phyloP scores from a whole-genome alignment of 2,113 vertebrate species.

The Athene cunicularia region DNA sequence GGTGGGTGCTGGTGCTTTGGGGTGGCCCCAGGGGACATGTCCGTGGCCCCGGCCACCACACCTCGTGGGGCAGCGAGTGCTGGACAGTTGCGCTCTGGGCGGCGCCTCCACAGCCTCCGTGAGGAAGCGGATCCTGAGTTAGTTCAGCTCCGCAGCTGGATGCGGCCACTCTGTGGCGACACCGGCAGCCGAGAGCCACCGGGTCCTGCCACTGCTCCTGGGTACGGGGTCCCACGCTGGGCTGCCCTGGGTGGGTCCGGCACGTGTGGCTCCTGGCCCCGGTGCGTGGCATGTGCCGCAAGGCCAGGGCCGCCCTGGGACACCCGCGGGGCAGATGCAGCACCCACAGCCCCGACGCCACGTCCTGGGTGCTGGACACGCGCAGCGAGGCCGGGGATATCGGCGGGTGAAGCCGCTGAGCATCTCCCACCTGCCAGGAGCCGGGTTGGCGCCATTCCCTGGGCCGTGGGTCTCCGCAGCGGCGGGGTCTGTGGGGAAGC shows the following conservation, averaged over 20 bases:
- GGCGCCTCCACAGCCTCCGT: background rate
- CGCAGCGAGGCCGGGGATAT: accelerated
- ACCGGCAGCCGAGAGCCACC: accelerated
- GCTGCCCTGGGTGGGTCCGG: background rate
- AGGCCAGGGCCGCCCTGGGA: background rate
- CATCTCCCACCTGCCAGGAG: accelerated
- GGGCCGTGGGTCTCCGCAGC: background rate
- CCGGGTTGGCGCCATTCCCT: accelerated
- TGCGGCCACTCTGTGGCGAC: accelerated
- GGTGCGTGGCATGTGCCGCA: accelerated
- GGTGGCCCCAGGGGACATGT: background rate
- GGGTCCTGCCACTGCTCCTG: background rate
- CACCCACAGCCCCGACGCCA: accelerated
- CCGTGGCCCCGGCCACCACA: background rate
- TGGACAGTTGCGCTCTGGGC: background rate
- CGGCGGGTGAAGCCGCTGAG: background rate
- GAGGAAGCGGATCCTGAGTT: background rate
- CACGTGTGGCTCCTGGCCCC: accelerated
- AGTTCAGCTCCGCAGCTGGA: background rate
- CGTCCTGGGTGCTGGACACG: background rate
- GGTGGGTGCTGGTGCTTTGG: constrained; percentile 73
- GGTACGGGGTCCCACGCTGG: accelerated
- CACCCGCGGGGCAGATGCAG: background rate
- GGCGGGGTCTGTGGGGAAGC: accelerated
- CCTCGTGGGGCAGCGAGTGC: background rate